Conservation (phyloP, 2,888 invertebrate genomes). For the Anorthoa munda region DNA sequence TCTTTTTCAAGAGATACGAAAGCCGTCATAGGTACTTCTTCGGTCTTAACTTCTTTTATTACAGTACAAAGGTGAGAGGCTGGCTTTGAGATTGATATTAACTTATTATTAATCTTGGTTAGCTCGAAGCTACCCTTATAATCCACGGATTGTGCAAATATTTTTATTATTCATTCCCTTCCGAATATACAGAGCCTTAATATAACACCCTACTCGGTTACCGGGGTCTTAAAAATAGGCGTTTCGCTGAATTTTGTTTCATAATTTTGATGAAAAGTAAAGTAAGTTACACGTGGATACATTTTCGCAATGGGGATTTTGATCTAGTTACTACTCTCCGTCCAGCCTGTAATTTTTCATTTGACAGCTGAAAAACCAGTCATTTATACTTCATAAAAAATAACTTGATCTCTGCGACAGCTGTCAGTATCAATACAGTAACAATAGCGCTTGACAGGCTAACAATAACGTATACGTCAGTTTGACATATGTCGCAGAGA, state of each 20-base stretch:
- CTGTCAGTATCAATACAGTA: too few species aligned
- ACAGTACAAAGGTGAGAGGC: slow-evolving; percentile 33
- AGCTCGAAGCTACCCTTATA: slow-evolving; percentile 49
- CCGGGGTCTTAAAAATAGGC: slow-evolving; percentile 34
- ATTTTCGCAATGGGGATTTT: background rate
- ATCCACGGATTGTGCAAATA: slow-evolving; percentile 61
- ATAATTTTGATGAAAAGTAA: slow-evolving; percentile 41
- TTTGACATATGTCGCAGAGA: too few species aligned
- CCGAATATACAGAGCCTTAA: slow-evolving; percentile 38
- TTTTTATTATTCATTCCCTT: slow-evolving; percentile 58
- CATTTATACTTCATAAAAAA: too few species aligned
- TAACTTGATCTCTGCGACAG: too few species aligned
- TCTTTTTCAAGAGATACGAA: slow-evolving; percentile 41
- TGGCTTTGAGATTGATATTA: slow-evolving; percentile 52
- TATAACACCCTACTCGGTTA: slow-evolving; percentile 42
- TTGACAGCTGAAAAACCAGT: too few species aligned
- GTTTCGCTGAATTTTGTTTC: slow-evolving; percentile 38
- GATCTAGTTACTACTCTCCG: background rate
- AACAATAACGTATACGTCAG: too few species aligned
- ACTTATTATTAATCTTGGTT: slow-evolving; percentile 56
- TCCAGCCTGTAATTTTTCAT: too few species aligned
- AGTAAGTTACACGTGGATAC: slow-evolving; percentile 21
- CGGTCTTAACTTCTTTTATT: slow-evolving; percentile 44
- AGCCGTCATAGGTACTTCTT: slow-evolving; percentile 14
- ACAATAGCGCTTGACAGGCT: too few species aligned